Conservation (phyloP, 1,140 invertebrate genomes). For the Pantala flavescens region DNA sequence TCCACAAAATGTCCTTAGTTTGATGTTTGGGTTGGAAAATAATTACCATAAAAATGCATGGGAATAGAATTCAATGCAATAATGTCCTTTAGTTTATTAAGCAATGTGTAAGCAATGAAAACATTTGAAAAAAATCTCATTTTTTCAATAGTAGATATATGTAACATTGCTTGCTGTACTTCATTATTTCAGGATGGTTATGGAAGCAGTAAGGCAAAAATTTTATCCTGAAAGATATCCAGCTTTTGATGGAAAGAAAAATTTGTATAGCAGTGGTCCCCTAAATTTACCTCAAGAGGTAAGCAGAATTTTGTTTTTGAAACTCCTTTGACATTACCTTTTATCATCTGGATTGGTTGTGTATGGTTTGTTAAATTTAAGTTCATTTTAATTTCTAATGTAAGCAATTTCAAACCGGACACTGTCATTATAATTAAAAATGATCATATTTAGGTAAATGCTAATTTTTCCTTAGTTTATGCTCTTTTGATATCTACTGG, state of each 20-base stretch:
- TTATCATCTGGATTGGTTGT: neutral
- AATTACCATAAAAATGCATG: too few relatives aligned
- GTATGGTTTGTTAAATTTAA: too few relatives aligned
- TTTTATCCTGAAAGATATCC: slow-evolving; percentile 34
- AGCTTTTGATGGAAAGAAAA: slow-evolving; percentile 63
- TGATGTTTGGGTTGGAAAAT: too few relatives aligned
- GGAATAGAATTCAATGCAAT: too few relatives aligned
- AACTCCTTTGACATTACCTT: neutral
- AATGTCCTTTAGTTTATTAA: too few relatives aligned
- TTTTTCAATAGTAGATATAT: too few relatives aligned
- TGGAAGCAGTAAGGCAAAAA: slow-evolving; percentile 28
- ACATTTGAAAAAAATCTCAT: too few relatives aligned
- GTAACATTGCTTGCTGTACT: too few relatives aligned
- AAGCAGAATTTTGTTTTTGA: neutral
- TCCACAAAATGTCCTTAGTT: too few relatives aligned
- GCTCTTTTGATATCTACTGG: neutral
- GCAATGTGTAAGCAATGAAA: too few relatives aligned
- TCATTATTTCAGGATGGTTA: slow-evolving; percentile 24
- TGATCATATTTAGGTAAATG: neutral
- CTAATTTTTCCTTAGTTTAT: neutral
- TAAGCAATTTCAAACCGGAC: too few relatives aligned
- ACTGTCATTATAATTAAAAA: neutral
- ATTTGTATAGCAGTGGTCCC: slow-evolving; percentile 39
- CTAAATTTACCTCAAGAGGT: neutral
- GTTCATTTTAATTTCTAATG: too few relatives aligned